Conservation (phyloP, 2,113 vertebrate species). For the Corythoichthys haematopterus region DNA sequence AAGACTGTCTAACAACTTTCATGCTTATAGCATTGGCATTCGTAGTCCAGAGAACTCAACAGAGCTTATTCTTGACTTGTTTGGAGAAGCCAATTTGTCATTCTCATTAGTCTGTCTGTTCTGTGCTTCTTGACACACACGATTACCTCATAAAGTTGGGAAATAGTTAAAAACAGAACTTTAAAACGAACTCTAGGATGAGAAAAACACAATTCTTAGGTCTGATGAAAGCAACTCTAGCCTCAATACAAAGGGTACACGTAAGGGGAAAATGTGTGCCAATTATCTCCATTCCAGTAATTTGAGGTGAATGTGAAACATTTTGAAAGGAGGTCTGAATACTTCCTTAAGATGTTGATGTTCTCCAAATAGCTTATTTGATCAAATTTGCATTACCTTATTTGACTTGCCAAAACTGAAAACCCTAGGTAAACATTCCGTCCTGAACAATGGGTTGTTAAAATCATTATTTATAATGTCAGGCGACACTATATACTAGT, state of each 20-base stretch:
- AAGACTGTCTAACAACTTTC: neutral
- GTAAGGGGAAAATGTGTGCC: neutral
- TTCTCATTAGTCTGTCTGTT: neutral
- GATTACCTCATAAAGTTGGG: neutral
- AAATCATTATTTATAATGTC: neutral
- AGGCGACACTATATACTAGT: neutral
- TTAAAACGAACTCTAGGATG: neutral
- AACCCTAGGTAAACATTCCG: neutral
- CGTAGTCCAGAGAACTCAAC: neutral
- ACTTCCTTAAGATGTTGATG: too few species aligned
- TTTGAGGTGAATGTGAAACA: neutral
- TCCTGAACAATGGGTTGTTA: neutral
- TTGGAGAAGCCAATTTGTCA: neutral
- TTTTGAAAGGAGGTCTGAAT: too few species aligned
- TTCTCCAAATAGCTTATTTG: neutral
- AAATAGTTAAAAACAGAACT: neutral
- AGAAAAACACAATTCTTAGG: conserved; percentile 1
- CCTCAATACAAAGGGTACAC: neutral
- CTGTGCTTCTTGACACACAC: neutral
- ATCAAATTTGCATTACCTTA: neutral
- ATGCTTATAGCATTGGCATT: neutral
- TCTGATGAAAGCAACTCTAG: neutral
- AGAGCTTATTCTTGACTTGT: neutral
- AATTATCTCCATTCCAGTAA: neutral
- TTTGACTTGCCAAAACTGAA: too few species aligned